phyloP scores from a whole-genome alignment of 2,888 invertebrate genomes.

The Agelastica alni region DNA sequence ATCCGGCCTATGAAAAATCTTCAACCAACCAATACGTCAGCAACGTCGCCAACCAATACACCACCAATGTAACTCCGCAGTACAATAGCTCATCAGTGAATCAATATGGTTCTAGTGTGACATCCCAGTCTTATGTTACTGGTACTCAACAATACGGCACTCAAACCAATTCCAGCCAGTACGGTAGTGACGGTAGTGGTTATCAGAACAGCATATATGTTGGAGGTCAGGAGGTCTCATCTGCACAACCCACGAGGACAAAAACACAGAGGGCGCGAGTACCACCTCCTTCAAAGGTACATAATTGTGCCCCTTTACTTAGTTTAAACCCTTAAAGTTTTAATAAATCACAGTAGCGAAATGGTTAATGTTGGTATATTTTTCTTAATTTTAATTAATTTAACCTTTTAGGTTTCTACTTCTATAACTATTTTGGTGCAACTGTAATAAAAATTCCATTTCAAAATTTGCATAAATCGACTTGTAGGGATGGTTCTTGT shows the following conservation, averaged over 20 bases:
- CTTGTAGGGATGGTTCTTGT: too few relatives aligned
- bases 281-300: conserved; percentile 83
- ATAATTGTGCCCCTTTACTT: background rate
- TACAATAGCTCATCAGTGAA: conserved; percentile 18
- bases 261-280: conserved; percentile 73
- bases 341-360: too few relatives aligned
- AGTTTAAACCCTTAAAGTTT: background rate
- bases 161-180: conserved; percentile 33
- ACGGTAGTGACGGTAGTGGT: conserved; percentile 4
- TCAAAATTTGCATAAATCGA: too few relatives aligned
- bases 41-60: conserved; percentile 24
- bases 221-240: conserved; percentile 24
- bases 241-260: conserved; percentile 59
- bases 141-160: conserved; percentile 33
- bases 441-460: background rate
- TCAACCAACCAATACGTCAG: conserved; percentile 15
- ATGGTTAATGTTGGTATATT: too few relatives aligned
- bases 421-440: too few relatives aligned
- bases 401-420: too few relatives aligned
- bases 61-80: conserved; percentile 32
- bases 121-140: conserved; percentile 39
- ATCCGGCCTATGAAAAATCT: conserved; percentile 28
- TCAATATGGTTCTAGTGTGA: conserved; percentile 22
- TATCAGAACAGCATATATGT: conserved; percentile 35
- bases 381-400: too few relatives aligned